phyloP scores from a whole-genome alignment of 2,888 invertebrate species.

The Rotaria magnacalcarata region DNA sequence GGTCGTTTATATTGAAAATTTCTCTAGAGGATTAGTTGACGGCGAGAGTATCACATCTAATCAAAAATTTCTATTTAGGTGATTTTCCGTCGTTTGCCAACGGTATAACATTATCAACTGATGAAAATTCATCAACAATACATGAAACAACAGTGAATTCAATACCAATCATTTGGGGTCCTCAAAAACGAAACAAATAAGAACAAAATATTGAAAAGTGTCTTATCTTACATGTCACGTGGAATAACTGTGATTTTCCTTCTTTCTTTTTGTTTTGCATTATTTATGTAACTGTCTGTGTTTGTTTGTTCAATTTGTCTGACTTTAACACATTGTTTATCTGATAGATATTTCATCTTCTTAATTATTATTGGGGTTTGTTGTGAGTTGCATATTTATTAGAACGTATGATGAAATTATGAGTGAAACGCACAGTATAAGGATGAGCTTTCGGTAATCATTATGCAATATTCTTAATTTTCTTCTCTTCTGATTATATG shows the following conservation, averaged over 20 bases:
- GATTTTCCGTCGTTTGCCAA: background rate
- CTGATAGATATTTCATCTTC: background rate
- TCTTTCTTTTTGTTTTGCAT: background rate
- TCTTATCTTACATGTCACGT: background rate
- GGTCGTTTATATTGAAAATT: background rate
- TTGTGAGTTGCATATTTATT: background rate
- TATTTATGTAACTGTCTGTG: background rate
- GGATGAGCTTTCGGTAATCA: background rate
- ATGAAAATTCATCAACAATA: background rate
- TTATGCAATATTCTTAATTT: background rate
- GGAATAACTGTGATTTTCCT: background rate
- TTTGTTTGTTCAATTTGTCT: background rate
- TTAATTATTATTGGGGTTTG: background rate
- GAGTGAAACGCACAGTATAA: background rate
- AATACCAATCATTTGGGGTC: conserved; percentile 21
- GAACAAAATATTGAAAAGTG: background rate
- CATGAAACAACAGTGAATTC: background rate
- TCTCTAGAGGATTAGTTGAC: background rate
- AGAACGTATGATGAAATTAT: background rate
- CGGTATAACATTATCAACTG: background rate
- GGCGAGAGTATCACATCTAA: too few species aligned
- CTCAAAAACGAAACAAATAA: conserved; percentile 9
- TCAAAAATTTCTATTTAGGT: background rate
- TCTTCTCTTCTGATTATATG: background rate
- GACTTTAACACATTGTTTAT: background rate